These are phyloP conservation scores for Uromys caudimaculatus DNA, from an alignment of 2,797 vertebrate genomes.

Conservation along the genomic window DNA sequence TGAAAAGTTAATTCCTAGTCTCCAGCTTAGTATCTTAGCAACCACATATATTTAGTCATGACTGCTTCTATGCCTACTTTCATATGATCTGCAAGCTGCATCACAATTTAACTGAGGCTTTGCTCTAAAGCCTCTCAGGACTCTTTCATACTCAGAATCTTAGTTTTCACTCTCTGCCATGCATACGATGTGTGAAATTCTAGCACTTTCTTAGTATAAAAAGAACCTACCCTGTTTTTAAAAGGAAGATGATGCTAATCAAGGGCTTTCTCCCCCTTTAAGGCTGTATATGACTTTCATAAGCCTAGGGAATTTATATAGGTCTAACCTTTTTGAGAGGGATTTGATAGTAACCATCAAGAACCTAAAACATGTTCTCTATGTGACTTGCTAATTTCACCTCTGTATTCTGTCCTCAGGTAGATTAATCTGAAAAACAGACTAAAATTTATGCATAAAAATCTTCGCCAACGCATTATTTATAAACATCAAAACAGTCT, in stretches of 20 bases:
- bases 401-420: conserved; percentile 52
- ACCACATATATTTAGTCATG: conserved; percentile 79
- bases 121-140: conserved; percentile 57
- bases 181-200: conserved; percentile 70
- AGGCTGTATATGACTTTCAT: conserved; percentile 60
- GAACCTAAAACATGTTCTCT: conserved; percentile 50
- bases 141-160: conserved; percentile 60
- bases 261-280: neutral
- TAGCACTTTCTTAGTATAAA: conserved; percentile 67
- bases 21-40: conserved; percentile 77
- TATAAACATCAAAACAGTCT: conserved; percentile 1
- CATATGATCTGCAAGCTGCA: conserved; percentile 36
- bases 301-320: conserved; percentile 59
- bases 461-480: conserved; percentile 48
- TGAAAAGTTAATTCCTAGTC: conserved; percentile 69
- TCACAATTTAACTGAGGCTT: conserved; percentile 64
- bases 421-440: conserved; percentile 58
- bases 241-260: conserved; percentile 58
- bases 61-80: conserved; percentile 59
- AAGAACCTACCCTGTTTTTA: neutral
- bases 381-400: conserved; percentile 54
- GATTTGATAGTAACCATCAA: conserved; percentile 51
- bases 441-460: conserved; percentile 47
- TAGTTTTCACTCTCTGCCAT: conserved; percentile 64
- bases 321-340: conserved; percentile 46